Evolutionary conservation across 2,113 vertebrate genomes (phyloP), one percentile per base, ranked within the genome.

Genomic region (Chaetops frenatus): DNA sequence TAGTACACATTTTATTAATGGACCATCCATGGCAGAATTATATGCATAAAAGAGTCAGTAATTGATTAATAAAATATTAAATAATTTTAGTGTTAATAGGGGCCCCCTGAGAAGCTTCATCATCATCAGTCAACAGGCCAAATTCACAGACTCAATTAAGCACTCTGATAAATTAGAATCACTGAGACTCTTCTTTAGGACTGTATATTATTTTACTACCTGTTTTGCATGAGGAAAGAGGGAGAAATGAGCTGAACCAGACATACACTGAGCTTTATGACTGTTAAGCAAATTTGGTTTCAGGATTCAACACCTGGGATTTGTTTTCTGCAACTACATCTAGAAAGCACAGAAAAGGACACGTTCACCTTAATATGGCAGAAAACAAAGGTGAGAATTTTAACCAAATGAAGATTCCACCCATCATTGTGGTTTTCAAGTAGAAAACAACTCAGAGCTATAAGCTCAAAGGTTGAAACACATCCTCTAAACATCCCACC

Each of bases 1-100:
- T 96, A 95, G 91, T 51, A 94, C 54, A 85, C 91, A 81, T 91
- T 90, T 96, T 90, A 71, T 84, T 92, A 86, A 94, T 69, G 74
- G 86, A 86, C 88, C 88, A 94, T 96, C 78, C 36, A 85, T 29
- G 73, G 60, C 45, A 92, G 50, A 11, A 88, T 86, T 83, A 81
- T 91, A 88, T 92, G 79, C 89, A 89, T 81, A 96, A 97, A 96
- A 83, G 85, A 90, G 73, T 53, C 74, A 78, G 73, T 96, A 97
- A 97, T 95, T 97, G 91, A 98, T 97, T 97, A 97, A 97, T 95
- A 96, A 97, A 97, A 96, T 96, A 94, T 90, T 76, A 95, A 97
- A 97, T 92, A 96, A 97, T 97, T 96, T 98, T 79, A 91, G 85
- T 92, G 90, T 92, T 97, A 97, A 95, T 94, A 94, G 74, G 76